These are phyloP conservation scores for Aporrectodea caliginosa DNA, from an alignment of 1,140 invertebrate species.

Conservation along the genomic window DNA sequence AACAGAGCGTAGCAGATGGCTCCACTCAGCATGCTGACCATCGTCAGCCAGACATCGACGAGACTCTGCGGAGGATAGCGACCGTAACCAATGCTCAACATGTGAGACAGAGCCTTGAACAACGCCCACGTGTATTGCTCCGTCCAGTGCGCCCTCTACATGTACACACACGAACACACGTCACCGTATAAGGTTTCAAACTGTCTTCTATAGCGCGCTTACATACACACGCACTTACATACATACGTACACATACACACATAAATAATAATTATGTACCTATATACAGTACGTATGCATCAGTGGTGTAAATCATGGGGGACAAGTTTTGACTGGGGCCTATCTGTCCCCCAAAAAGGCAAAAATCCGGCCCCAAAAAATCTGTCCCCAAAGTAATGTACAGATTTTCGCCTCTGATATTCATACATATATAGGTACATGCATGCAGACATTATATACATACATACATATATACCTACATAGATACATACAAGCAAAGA, in stretches of 20 bases:
- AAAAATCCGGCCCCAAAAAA: no score
- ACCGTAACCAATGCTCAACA: conserved; percentile 86
- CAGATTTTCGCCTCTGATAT: no score
- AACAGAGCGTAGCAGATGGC: conserved; percentile 94
- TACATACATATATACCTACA: no score
- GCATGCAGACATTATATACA: no score
- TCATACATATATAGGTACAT: no score
- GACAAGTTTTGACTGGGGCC: no score
- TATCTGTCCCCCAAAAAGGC: no score
- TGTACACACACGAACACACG: background rate
- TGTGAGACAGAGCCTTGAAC: conserved; percentile 98
- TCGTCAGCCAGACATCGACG: conserved; percentile 98
- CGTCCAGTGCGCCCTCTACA: conserved; percentile 89
- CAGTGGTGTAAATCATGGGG: background rate
- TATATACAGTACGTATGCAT: background rate
- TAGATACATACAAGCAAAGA: no score
- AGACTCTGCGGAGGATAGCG: conserved; percentile 92
- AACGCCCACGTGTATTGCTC: conserved; percentile 98
- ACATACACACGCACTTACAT: background rate
- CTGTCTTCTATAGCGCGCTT: background rate
- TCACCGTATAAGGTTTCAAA: background rate
- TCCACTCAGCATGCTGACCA: conserved; percentile 87
- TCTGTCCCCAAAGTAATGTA: no score
- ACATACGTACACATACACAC: background rate
- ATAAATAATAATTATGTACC: background rate